Evolutionary conservation across 2,113 vertebrate genomes (phyloP), one percentile per base, ranked within the genome.

Genomic region (Toxostoma redivivum): DNA sequence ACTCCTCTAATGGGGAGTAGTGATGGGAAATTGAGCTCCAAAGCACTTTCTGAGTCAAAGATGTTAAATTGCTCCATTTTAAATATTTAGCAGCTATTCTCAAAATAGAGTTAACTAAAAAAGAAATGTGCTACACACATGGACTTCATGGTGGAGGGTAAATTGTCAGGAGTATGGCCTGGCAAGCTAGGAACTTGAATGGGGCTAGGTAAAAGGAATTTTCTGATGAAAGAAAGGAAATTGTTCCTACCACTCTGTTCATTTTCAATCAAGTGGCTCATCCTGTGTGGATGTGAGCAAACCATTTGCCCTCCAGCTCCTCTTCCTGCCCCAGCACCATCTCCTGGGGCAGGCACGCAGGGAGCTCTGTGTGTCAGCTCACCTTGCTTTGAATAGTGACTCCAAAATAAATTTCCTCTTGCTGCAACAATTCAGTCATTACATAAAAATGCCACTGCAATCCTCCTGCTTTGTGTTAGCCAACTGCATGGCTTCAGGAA

Each of bases 151-250:
- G 22, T 79, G 22, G 61, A 86, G 74, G 27, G 50, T 53, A 37
- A 76, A 70, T 65, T 61, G 66, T 88, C 73, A 53, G 15, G 54
- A 81, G 38, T 23, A 21, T 60, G 86, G 45, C 56, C 45, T 71
- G 94, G 66, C 70, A 92, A 79, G 24, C 53, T 56, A 5, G 57
- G 91, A 61, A 7, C 77, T 62, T 61, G 64, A 79, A 62, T 40
- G 47, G 86, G 60, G 30, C 53, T 85, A 30, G 77, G 45, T 31
- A 19, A 66, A 79, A 95, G 69, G 94, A 95, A 97, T 97, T 93
- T 96, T 76, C 57, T 95, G 66, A 95, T 93, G 82, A 92, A 93
- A 88, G 86, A 79, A 79, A 93, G 95, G 96, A 97, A 97, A 97
- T 97, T 93, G 79, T 70, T 92, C 57, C 93, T 90, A 40, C 72